Conservation (phyloP, 2,113 vertebrate genomes). For the Lanius ludovicianus region DNA sequence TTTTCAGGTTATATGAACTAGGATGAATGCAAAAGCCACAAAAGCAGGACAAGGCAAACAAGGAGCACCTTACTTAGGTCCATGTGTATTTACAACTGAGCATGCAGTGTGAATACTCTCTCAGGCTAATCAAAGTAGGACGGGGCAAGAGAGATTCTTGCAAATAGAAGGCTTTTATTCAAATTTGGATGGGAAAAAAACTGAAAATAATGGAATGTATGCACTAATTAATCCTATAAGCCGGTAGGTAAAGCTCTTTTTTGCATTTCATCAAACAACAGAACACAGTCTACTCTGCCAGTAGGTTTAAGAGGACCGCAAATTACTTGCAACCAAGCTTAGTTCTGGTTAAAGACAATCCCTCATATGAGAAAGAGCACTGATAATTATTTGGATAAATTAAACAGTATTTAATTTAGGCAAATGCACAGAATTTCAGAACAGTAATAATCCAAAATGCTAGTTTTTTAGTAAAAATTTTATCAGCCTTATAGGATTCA, state of each 20-base stretch:
- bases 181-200: neutral
- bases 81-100: neutral
- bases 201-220: neutral
- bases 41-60: neutral
- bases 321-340: neutral
- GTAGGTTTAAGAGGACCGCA: neutral
- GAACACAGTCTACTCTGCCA: neutral
- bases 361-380: neutral
- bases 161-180: neutral
- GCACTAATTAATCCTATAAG: neutral
- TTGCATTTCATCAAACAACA: neutral
- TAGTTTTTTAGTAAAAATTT: neutral
- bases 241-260: neutral
- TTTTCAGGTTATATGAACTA: neutral
- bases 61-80: neutral
- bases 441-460: neutral
- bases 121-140: neutral
- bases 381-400: neutral
- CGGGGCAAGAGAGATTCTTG: neutral
- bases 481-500: neutral
- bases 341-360: neutral
- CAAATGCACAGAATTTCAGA: neutral
- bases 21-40: neutral
- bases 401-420: neutral
- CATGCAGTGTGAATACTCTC: neutral